Evolutionary conservation across 2,113 vertebrate species (phyloP).

Genomic region (Notarius quadriscutis): DNA sequence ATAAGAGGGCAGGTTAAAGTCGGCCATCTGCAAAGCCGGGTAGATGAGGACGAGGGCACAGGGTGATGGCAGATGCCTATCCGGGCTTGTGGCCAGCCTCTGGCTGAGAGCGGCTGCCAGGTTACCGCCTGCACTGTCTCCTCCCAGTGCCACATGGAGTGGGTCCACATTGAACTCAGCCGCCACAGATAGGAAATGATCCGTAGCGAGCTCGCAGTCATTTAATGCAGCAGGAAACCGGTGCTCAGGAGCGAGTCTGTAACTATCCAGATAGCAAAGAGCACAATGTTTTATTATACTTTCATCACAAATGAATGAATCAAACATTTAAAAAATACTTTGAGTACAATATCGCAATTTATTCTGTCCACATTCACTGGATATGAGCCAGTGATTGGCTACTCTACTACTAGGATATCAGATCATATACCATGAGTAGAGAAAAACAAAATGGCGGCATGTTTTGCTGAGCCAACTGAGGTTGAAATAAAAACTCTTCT

Average conservation of each 20-base stretch:
- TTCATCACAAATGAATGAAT: background rate
- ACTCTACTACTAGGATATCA: too few relatives aligned
- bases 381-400: too few relatives aligned
- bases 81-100: conserved; percentile 60
- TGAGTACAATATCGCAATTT: background rate
- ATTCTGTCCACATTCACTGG: too few relatives aligned
- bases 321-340: background rate
- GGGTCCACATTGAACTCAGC: conserved; percentile 75
- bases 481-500: too few relatives aligned
- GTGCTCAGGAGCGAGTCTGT: conserved; percentile 78
- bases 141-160: conserved; percentile 70
- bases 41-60: conserved; percentile 85
- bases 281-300: background rate
- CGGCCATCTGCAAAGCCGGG: conserved; percentile 73
- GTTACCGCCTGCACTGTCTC: conserved; percentile 80
- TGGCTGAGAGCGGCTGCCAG: conserved; percentile 76
- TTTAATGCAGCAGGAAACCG: conserved; percentile 68
- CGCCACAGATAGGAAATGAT: conserved; percentile 76
- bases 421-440: too few relatives aligned
- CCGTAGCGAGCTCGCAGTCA: conserved; percentile 75
- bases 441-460: too few relatives aligned
- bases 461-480: too few relatives aligned
- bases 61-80: conserved; percentile 71
- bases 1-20: conserved; percentile 84
- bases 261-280: conserved; percentile 64